A percentile compares a stretch with the other conserved stretches of the same genome.
These are phyloP conservation scores for Delia radicum DNA, from an alignment of 1,140 invertebrate species.

Conservation along the genomic window DNA sequence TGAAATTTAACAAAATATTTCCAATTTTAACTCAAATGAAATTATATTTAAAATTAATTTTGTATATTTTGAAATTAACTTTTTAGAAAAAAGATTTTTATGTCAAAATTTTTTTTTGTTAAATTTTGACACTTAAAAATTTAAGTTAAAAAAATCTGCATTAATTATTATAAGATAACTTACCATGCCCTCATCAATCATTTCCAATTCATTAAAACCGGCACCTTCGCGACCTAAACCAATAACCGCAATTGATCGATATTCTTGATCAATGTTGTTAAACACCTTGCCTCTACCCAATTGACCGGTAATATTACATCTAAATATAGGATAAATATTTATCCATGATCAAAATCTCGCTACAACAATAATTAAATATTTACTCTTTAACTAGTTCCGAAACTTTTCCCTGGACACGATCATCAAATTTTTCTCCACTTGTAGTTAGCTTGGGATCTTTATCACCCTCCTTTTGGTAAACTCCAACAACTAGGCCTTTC, in stretches of 20 bases:
- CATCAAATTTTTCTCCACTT: conserved; percentile 54
- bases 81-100: conserved; percentile 15
- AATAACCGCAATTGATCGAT: conserved; percentile 66
- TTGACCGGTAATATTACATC: conserved; percentile 40
- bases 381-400: conserved; percentile 46
- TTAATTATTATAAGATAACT: background rate
- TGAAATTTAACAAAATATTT: too few relatives aligned
- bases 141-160: background rate
- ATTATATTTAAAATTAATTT: too few relatives aligned
- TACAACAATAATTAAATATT: too few relatives aligned
- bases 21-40: too few relatives aligned
- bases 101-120: conserved; percentile 4
- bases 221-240: conserved; percentile 67
- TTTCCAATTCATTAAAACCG: conserved; percentile 65
- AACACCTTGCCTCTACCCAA: conserved; percentile 62
- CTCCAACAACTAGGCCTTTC: conserved; percentile 55
- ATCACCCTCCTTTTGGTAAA: conserved; percentile 51
- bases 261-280: conserved; percentile 66
- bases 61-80: too few relatives aligned
- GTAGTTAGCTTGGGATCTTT: conserved; percentile 46
- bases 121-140: background rate
- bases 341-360: background rate
- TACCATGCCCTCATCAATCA: conserved; percentile 67
- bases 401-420: conserved; percentile 50
- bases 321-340: background rate